Percentiles rank a stretch among this genome's conserved stretches.
Conservation (phyloP, 2,888 invertebrate species). For the Tetramorium bicarinatum region DNA sequence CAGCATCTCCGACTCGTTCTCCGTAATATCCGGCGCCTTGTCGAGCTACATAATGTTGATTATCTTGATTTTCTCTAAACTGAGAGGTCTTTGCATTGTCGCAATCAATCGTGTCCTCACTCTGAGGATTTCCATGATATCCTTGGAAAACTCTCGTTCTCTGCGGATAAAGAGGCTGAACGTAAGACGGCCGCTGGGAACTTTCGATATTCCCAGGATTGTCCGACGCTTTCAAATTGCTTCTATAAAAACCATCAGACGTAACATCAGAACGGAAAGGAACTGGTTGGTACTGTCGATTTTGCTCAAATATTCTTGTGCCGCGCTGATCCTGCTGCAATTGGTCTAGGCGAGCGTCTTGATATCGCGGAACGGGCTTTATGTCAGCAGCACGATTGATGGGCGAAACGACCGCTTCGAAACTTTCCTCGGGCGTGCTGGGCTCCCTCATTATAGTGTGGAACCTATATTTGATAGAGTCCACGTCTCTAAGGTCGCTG, state of each 20-base stretch:
- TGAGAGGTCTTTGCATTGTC: not conserved
- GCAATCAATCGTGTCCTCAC: constrained; percentile 65
- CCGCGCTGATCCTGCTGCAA: constrained; percentile 38
- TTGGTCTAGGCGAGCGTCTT: constrained; percentile 53
- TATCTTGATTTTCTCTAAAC: not conserved
- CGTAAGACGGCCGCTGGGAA: constrained; percentile 58
- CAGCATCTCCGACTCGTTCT: constrained; percentile 54
- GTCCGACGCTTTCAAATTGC: not conserved
- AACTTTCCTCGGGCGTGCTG: constrained; percentile 62
- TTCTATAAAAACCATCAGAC: not conserved
- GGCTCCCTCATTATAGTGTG: constrained; percentile 82
- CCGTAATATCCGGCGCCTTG: constrained; percentile 44
- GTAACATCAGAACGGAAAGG: not conserved
- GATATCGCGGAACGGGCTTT: constrained; percentile 7
- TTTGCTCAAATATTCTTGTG: constrained; percentile 14
- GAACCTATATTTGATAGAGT: constrained; percentile 83
- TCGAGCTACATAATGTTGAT: not conserved
- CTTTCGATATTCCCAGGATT: constrained; percentile 6
- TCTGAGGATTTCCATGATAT: not conserved
- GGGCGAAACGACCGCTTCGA: constrained; percentile 65
- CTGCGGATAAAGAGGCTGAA: constrained; percentile 72
- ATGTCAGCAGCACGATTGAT: constrained; percentile 36
- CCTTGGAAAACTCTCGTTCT: constrained; percentile 32
- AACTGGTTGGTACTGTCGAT: not conserved
- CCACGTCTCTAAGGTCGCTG: constrained; percentile 80